Percentiles rank a stretch among this genome's conserved stretches.
These are phyloP conservation scores for Synanceia verrucosa DNA, from an alignment of 2,797 vertebrate genomes.

Conservation along the genomic window DNA sequence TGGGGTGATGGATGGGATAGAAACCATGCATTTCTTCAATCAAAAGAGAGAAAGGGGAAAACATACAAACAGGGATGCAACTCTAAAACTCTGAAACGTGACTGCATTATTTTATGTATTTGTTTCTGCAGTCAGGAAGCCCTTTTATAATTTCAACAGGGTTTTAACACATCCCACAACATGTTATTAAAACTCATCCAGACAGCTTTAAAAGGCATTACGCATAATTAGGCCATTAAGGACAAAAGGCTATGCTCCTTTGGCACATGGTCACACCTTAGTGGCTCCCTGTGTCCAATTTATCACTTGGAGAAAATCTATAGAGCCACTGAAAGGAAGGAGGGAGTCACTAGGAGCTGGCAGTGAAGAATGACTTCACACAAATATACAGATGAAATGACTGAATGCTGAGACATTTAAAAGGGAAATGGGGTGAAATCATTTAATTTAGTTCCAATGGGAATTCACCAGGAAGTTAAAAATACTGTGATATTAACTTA, in stretches of 20 bases:
- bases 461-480: constrained; percentile 1
- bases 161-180: constrained; percentile 19
- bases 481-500: neutral
- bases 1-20: constrained; percentile 70
- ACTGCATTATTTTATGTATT: constrained; percentile 8
- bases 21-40: constrained; percentile 66
- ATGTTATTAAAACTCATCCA: constrained; percentile 40
- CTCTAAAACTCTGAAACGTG: constrained; percentile 33
- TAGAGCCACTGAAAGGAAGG: constrained; percentile 68
- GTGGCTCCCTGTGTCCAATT: constrained; percentile 72
- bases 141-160: neutral
- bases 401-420: constrained; percentile 31
- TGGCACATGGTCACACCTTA: constrained; percentile 74
- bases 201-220: constrained; percentile 59
- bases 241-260: constrained; percentile 58
- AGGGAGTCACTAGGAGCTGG: constrained; percentile 62
- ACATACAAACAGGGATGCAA: constrained; percentile 54
- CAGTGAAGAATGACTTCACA: constrained; percentile 68
- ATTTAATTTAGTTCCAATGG: constrained; percentile 37
- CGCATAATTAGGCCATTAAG: constrained; percentile 74
- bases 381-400: constrained; percentile 64
- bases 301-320: constrained; percentile 79
- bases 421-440: constrained; percentile 28
- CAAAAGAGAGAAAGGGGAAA: constrained; percentile 56
- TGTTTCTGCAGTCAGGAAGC: neutral